Evolutionary conservation across 2,888 invertebrate genomes (phyloP), one percentile per base, ranked within the genome.

Genomic region (Agapetus fuscipes): DNA sequence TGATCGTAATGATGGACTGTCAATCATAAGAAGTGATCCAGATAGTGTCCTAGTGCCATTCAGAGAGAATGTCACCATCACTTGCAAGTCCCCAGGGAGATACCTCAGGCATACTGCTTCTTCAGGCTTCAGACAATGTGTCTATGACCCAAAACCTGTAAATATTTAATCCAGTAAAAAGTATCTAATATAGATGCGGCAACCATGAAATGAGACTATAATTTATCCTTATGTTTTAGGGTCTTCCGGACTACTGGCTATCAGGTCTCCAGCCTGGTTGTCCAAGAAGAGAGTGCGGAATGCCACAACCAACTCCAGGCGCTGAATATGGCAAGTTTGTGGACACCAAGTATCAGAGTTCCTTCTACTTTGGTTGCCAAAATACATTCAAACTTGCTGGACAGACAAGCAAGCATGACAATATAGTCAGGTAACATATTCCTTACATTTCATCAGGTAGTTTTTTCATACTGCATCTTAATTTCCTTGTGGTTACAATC

Each of bases 281-380:
- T 55, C 90, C 90, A 2, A 72, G 93, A 51, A 78, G 83, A 36
- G 88, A 95, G 54, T 96, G 96, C 56, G 94, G 93, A n/a, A 63
- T 78, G 6, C 95, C 95, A 10, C 78, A 86, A 60, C 82, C 89
- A 31, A 89, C 93, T 10, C 87, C 94, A 6, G 95, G 96, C 15
- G 93, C 94, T 1, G 90, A 89, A 59, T 95, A 94, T 54, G 91
- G 93, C 1, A 81, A 85, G 60, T 84, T 81, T 53, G 68, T 78
- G 10, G 91, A 93, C 56, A 91, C 93, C 0, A 83, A 83, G 61
- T 93, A 83, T 56, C 90, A 93, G 61, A 88, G 93, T 24, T 89
- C 87, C 3, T 93, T 95, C 70, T 91, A 87, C 71, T 95, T 95
- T 57, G 91, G 93, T 24, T 96, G 95, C 54, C 90, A 91, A 65